Percentiles rank a stretch among this genome's conserved stretches.
These are phyloP conservation scores for Pterophyllum scalare DNA, from an alignment of 2,113 vertebrate species.

Conservation along the genomic window DNA sequence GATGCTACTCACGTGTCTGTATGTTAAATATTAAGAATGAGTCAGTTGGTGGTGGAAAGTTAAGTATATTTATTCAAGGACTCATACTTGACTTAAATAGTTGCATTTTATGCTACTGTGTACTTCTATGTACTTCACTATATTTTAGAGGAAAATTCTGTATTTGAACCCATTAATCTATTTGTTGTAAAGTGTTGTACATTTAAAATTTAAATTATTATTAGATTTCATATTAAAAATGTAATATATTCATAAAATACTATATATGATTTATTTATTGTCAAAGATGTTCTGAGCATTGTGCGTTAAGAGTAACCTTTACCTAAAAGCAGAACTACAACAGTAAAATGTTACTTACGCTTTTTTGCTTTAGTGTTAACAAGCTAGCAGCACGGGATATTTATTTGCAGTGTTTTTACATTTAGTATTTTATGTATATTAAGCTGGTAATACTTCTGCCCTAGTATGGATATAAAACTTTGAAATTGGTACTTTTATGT, in stretches of 20 bases:
- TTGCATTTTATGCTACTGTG: not conserved
- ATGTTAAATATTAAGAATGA: not conserved
- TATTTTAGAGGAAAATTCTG: not conserved
- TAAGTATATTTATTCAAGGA: not conserved
- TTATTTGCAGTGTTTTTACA: too few relatives aligned
- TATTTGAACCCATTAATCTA: not conserved
- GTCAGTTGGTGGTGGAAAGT: not conserved
- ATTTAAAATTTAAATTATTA: not conserved
- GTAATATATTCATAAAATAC: not conserved
- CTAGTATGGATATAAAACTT: too few relatives aligned
- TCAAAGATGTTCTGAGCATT: not conserved
- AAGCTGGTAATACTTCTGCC: too few relatives aligned
- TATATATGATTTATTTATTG: not conserved
- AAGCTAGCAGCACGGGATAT: too few relatives aligned
- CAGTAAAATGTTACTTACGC: too few relatives aligned
- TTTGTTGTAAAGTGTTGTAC: not conserved
- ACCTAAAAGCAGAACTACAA: too few relatives aligned
- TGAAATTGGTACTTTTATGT: not conserved
- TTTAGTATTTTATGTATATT: too few relatives aligned
- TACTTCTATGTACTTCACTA: not conserved
- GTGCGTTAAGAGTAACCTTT: too few relatives aligned
- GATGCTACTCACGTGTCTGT: not conserved
- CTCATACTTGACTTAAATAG: not conserved
- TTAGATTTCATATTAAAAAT: not conserved
- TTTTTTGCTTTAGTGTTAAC: too few relatives aligned